phyloP scores from a whole-genome alignment of 1,140 invertebrate genomes.

The Hycleus cichorii region DNA sequence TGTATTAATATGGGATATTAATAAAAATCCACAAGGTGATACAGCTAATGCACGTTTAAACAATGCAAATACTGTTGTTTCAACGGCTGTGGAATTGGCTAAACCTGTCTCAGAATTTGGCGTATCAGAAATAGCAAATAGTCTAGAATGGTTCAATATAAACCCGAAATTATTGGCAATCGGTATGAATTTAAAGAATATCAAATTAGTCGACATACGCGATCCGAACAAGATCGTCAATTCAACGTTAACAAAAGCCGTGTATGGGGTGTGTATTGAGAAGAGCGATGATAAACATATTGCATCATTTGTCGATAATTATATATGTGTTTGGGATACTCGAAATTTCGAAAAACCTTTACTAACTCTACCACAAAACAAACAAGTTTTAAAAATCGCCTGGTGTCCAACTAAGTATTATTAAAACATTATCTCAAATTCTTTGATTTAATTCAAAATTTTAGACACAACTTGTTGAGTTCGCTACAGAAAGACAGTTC shows the following conservation, averaged over 20 bases:
- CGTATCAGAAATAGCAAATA: conserved; percentile 73
- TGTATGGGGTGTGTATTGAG: conserved; percentile 73
- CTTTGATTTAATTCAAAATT: conserved; percentile 15
- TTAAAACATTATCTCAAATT: background rate
- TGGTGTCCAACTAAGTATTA: conserved; percentile 85
- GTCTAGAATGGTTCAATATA: conserved; percentile 75
- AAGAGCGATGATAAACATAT: conserved; percentile 68
- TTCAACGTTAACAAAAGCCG: conserved; percentile 71
- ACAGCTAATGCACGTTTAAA: conserved; percentile 19
- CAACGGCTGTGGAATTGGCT: conserved; percentile 38
- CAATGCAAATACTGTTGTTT: conserved; percentile 17
- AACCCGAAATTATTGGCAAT: conserved; percentile 67
- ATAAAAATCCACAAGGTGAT: conserved; percentile 44
- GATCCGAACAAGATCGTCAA: conserved; percentile 65
- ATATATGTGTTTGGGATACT: conserved; percentile 81
- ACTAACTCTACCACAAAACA: conserved; percentile 59
- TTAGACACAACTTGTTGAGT: conserved; percentile 65
- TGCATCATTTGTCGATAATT: conserved; percentile 75
- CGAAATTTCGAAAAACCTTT: conserved; percentile 81
- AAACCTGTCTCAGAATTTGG: conserved; percentile 60
- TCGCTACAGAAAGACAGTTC: conserved; percentile 64
- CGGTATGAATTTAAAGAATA: conserved; percentile 81
- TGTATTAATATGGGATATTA: conserved; percentile 73
- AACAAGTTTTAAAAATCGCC: conserved; percentile 64
- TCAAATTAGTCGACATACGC: conserved; percentile 87